These are phyloP conservation scores for Callipepla squamata DNA, from an alignment of 2,113 vertebrate genomes.

Conservation along the genomic window DNA sequence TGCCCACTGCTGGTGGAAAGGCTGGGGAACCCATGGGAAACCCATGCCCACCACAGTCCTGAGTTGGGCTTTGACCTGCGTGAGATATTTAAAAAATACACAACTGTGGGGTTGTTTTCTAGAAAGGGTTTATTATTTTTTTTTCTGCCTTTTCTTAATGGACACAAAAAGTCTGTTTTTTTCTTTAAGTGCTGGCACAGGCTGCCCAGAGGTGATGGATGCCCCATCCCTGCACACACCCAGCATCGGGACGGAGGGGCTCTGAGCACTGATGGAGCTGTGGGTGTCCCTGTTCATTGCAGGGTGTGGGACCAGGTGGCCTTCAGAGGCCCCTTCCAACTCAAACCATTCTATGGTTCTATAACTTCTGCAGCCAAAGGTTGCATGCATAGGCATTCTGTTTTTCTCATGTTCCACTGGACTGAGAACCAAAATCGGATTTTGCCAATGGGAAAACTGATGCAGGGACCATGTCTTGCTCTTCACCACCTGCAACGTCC, in stretches of 20 bases:
- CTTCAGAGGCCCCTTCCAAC: too few relatives aligned
- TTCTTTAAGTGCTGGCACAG: neutral
- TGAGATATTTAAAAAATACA: neutral
- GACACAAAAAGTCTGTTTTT: neutral
- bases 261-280: too few relatives aligned
- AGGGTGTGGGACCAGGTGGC: too few relatives aligned
- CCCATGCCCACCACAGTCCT: neutral
- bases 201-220: neutral
- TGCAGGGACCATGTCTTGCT: neutral
- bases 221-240: too few relatives aligned
- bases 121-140: neutral
- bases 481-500: neutral
- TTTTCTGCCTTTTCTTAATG: neutral
- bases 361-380: too few relatives aligned
- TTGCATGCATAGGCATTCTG: neutral
- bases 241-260: too few relatives aligned
- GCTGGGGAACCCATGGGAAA: neutral
- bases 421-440: neutral
- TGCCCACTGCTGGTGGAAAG: neutral
- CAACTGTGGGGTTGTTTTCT: fast-evolving
- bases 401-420: neutral
- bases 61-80: fast-evolving
- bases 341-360: too few relatives aligned
- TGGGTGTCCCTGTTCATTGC: too few relatives aligned
- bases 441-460: neutral